Conservation (phyloP, 1,140 invertebrate genomes). For the Drosophila neocordata region DNA sequence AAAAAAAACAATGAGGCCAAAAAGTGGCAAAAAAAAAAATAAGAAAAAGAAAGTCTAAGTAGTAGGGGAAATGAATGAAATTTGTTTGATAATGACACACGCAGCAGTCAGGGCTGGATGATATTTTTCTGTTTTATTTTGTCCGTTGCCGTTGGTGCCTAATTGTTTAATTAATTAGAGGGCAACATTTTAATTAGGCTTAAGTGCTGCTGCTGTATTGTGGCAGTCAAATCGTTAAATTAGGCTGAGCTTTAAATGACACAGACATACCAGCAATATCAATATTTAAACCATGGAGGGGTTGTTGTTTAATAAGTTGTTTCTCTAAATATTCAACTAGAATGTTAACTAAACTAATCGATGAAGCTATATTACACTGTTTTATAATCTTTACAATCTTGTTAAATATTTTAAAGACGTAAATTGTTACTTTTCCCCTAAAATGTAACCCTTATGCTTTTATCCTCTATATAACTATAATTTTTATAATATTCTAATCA, state of each 20-base stretch:
- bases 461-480: too few species aligned
- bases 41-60: too few species aligned
- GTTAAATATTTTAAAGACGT: too few species aligned
- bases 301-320: conserved; percentile 1
- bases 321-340: not conserved
- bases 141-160: conserved; percentile 20
- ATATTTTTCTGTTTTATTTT: conserved; percentile 19
- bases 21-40: not conserved
- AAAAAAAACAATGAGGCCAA: conserved; percentile 16
- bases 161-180: conserved; percentile 77
- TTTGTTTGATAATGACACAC: conserved; percentile 67
- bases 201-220: conserved; percentile 56
- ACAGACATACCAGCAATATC: conserved; percentile 24
- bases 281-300: conserved; percentile 31
- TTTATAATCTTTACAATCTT: too few species aligned
- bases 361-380: too few species aligned
- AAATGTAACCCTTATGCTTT: too few species aligned
- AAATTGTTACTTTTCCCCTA: too few species aligned
- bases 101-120: conserved; percentile 28
- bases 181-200: conserved; percentile 74
- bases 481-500: too few species aligned
- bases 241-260: conserved; percentile 63
- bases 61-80: not conserved
- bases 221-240: conserved; percentile 67
- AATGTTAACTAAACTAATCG: not conserved